A percentile compares a stretch with the other conserved stretches of the same genome.
phyloP scores from a whole-genome alignment of 2,888 invertebrate genomes.

The Cephus rjabovi region DNA sequence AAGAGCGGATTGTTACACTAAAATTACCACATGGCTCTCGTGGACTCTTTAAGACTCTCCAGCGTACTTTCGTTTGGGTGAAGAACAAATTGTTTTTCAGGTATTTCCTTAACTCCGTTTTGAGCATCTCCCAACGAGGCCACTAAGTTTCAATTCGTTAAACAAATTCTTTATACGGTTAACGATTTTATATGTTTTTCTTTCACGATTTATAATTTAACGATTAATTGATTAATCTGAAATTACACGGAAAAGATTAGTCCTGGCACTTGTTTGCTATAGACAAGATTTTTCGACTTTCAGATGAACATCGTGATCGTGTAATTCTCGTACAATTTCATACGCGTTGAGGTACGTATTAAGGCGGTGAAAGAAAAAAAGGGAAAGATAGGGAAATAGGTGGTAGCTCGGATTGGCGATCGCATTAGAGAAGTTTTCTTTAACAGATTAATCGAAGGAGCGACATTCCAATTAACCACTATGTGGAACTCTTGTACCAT shows the following conservation, averaged over 20 bases:
- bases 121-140: background rate
- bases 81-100: background rate
- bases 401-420: conserved; percentile 15
- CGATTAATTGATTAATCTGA: background rate
- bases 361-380: conserved; percentile 28
- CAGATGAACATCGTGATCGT: background rate
- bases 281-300: background rate
- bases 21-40: conserved; percentile 54
- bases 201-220: background rate
- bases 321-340: background rate
- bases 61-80: background rate
- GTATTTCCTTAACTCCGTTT: background rate
- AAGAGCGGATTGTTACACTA: conserved; percentile 56
- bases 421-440: conserved; percentile 27
- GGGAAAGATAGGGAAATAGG: conserved; percentile 14
- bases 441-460: conserved; percentile 58
- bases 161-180: background rate
- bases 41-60: conserved; percentile 1
- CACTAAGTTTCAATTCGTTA: background rate
- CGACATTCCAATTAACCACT: conserved; percentile 57
- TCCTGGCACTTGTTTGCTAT: background rate
- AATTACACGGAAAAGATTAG: background rate
- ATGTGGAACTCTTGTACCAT: conserved; percentile 12
- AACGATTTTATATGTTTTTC: background rate
- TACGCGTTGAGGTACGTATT: background rate